Percentiles rank a stretch among this genome's conserved stretches.
Evolutionary conservation across 2,888 invertebrate genomes (phyloP).

Genomic region (Papilio gigon): DNA sequence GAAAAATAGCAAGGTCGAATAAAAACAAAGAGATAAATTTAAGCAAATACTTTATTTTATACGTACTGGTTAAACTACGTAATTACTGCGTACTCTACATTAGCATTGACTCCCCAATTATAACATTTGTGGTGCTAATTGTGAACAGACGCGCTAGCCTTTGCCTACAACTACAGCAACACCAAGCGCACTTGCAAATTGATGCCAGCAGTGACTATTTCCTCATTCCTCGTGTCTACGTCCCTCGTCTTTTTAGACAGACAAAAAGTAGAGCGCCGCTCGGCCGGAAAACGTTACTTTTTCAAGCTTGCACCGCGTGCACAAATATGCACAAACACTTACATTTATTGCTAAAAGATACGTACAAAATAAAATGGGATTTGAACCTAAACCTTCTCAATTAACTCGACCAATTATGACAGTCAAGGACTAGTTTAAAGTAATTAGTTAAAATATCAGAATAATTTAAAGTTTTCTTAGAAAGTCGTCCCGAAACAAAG

Average conservation of each 20-base stretch:
- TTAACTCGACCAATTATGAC: neutral
- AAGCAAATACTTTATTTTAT: no score
- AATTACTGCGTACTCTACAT: neutral
- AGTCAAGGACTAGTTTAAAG: neutral
- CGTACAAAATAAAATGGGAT: neutral
- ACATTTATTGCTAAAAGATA: neutral
- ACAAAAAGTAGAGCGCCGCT: conserved; percentile 59
- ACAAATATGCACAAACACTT: neutral
- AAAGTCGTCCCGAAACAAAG: neutral
- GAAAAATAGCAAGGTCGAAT: no score
- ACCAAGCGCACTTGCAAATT: conserved; percentile 6
- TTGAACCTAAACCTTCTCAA: neutral
- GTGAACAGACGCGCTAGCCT: neutral
- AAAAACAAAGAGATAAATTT: no score
- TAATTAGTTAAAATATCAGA: neutral
- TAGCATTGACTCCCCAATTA: neutral
- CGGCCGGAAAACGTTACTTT: conserved; percentile 65
- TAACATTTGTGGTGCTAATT: neutral
- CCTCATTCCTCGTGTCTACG: conserved; percentile 48
- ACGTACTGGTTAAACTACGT: no score
- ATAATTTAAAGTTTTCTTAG: neutral
- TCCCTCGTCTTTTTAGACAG: conserved; percentile 47
- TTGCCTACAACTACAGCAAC: neutral
- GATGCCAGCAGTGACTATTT: conserved; percentile 44
- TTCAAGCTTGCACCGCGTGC: conserved; percentile 53